phyloP scores from a whole-genome alignment of 2,888 invertebrate species.

The Flabesymbios commensalis region DNA sequence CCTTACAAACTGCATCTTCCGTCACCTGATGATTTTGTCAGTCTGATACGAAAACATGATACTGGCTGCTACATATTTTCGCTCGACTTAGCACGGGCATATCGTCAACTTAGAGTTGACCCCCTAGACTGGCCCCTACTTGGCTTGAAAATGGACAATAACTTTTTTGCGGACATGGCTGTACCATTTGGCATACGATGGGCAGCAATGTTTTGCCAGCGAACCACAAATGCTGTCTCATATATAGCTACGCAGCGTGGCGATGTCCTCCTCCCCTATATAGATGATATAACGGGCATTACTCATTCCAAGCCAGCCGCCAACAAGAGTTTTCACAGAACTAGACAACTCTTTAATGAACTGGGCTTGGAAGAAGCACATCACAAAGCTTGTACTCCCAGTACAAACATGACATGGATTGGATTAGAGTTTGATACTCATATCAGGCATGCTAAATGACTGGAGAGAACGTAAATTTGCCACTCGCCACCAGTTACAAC shows the following conservation, averaged over 20 bases:
- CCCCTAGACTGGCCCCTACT: slow-evolving; percentile 1
- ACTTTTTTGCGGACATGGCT: neutral
- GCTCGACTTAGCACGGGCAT: neutral
- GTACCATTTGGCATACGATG: neutral
- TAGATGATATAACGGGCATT: neutral
- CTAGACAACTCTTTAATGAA: too few relatives aligned
- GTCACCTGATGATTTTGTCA: neutral
- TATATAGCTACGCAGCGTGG: neutral
- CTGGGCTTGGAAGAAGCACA: too few relatives aligned
- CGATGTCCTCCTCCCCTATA: neutral
- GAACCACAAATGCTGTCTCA: neutral
- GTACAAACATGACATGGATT: neutral
- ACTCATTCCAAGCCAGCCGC: neutral
- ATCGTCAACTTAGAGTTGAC: neutral
- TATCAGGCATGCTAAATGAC: too few relatives aligned
- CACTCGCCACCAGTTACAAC: neutral
- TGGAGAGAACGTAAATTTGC: too few relatives aligned
- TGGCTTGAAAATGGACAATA: neutral
- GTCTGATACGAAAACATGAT: neutral
- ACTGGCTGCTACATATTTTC: neutral
- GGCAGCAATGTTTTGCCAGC: neutral
- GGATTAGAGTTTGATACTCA: neutral
- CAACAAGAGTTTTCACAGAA: too few relatives aligned
- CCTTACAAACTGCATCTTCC: neutral
- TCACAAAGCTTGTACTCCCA: neutral